Conservation (phyloP, 1,140 invertebrate species). For the Ephestia elutella region DNA sequence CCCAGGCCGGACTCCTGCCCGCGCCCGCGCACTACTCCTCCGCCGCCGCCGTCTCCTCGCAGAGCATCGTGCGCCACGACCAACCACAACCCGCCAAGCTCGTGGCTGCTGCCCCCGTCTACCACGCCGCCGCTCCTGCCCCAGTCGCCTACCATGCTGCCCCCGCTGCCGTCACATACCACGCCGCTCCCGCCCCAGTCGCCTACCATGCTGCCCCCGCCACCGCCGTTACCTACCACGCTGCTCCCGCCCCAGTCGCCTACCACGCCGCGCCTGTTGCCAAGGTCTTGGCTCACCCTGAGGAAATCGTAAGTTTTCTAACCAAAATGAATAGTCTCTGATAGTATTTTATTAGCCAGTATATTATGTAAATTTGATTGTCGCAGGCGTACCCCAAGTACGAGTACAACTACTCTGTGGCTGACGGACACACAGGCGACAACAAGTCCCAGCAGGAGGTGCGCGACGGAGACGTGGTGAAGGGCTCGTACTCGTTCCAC, state of each 20-base stretch:
- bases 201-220: conserved; percentile 34
- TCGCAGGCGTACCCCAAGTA: conserved; percentile 61
- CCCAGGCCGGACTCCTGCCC: conserved; percentile 38
- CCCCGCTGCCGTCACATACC: conserved; percentile 23
- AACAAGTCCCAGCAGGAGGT: conserved; percentile 72
- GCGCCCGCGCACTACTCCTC: conserved; percentile 41
- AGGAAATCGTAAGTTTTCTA: conserved; percentile 41
- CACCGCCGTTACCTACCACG: too few relatives aligned
- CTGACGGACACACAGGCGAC: conserved; percentile 71
- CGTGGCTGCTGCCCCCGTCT: conserved; percentile 32
- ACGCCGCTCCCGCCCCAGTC: conserved; percentile 24
- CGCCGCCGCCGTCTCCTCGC: conserved; percentile 45
- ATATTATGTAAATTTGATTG: neutral
- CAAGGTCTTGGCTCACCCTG: conserved; percentile 23
- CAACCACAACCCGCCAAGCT: conserved; percentile 30
- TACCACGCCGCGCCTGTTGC: conserved; percentile 36
- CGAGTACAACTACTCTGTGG: conserved; percentile 72
- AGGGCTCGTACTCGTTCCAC: conserved; percentile 75
- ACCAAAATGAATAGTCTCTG: neutral
- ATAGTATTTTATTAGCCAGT: neutral
- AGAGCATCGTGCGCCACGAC: conserved; percentile 50
- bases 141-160: conserved; percentile 34
- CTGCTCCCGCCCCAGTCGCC: too few relatives aligned
- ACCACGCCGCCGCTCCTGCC: conserved; percentile 28
- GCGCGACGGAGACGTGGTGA: conserved; percentile 72